Evolutionary conservation across 2,113 vertebrate genomes (phyloP).

Genomic region (Pyrgilauda ruficollis): DNA sequence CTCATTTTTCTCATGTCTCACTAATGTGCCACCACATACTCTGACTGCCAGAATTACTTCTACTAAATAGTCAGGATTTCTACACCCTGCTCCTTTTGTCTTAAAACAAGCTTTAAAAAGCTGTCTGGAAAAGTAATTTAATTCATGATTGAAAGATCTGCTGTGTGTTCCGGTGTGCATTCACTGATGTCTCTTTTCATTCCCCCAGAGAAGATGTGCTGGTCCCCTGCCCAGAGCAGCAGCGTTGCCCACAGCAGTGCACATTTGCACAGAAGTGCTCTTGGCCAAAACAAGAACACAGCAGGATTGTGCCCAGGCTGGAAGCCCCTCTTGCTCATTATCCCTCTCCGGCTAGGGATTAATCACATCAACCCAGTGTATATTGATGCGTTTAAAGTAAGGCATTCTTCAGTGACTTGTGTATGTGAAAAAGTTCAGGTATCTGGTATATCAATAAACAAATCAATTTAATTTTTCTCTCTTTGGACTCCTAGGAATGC

Average conservation of each 20-base stretch:
- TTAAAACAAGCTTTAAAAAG: background rate
- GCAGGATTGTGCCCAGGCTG: constrained; percentile 65
- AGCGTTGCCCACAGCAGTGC: background rate
- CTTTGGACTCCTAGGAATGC: constrained; percentile 81
- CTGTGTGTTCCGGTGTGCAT: background rate
- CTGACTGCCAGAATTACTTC: background rate
- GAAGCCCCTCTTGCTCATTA: constrained; percentile 85
- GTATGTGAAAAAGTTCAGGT: constrained; percentile 5
- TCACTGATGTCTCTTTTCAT: background rate
- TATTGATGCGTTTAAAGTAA: constrained; percentile 84
- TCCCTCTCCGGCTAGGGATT: constrained; percentile 86
- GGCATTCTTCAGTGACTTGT: background rate
- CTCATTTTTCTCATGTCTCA: background rate
- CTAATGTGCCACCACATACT: background rate
- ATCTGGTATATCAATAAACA: constrained; percentile 24
- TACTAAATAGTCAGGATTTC: background rate
- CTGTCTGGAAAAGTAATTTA: background rate
- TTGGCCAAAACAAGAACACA: constrained; percentile 25
- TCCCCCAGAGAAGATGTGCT: constrained; percentile 83
- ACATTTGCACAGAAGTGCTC: constrained; percentile 22
- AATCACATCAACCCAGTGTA: constrained; percentile 89
- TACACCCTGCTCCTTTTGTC: background rate
- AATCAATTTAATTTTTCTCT: constrained; percentile 33
- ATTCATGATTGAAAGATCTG: rapidly evolving
- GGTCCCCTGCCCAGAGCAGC: constrained; percentile 54